Evolutionary conservation across 2,797 vertebrate species (phyloP), one percentile per base, ranked within the genome.

Genomic region (Hylomyscus alleni): DNA sequence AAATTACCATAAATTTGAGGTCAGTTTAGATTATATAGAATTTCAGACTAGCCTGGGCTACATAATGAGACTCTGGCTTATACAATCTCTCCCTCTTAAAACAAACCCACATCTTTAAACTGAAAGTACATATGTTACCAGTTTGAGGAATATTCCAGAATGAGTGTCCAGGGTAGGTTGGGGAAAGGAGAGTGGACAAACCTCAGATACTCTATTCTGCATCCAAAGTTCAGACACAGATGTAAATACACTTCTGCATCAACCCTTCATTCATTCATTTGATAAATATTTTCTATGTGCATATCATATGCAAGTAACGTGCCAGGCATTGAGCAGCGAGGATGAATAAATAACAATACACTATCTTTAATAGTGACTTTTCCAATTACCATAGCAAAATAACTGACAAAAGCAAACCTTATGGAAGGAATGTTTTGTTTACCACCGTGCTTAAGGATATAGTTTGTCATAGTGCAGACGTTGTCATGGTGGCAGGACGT

Each of bases 231-330:
- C 12, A 8, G 73, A 65, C 20, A 76, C 6, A 77, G 14, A 87
- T 17, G 14, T 67, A 67, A 67, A 62, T 12, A 73, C 52, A 87
- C 37, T 88, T 95, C 60, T 37, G 47, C 19, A 3, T 80, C 20
- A 86, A 3, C 44, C 40, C 75, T 84, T 93, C 13, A 40, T 54
- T 73, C 80, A 80, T 90, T 93, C 20, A 72, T 72, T 75, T 90
- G 77, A 60, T 77, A 93, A 62, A 56, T 73, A 29, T 44, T 94
- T 67, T 84, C 34, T 84, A 84, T 88, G 20, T 88, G 50, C 34
- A 69, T 85, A 54, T 26, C 52, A 34, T 29, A 29, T 90, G 6
- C 5, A 44, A 40, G 47, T 29, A 76, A 76, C 50, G 15, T 47
- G 2, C 29, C 67, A 62, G 6, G 56, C 17, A 80, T 22, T 80